A percentile compares a stretch with the other conserved stretches of the same genome.
phyloP scores from a whole-genome alignment of 64 coral and sea anemone genomes.

The Exaiptasia diaphana region DNA sequence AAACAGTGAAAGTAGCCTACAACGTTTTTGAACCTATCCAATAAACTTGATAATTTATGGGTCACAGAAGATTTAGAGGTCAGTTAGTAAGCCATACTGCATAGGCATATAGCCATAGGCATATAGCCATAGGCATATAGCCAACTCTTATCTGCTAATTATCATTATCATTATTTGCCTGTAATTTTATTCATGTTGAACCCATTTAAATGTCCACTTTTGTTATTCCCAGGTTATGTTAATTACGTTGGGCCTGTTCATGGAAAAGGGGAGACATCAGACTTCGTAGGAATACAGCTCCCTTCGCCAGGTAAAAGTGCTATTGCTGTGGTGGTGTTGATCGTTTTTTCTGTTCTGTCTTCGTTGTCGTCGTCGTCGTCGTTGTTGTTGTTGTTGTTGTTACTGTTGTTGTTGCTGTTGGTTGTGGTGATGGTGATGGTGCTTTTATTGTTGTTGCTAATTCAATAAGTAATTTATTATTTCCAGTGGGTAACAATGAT shows the following conservation, averaged over 20 bases:
- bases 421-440: too few species aligned
- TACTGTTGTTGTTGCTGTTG: too few species aligned
- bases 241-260: slow-evolving; percentile 7
- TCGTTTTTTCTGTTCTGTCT: neutral
- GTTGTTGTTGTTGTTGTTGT: neutral
- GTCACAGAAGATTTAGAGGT: too few species aligned
- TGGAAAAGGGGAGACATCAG: neutral
- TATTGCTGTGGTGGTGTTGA: neutral
- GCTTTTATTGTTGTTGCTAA: neutral
- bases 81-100: too few species aligned
- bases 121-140: too few species aligned
- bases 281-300: neutral
- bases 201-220: neutral
- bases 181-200: neutral
- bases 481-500: slow-evolving; percentile 9
- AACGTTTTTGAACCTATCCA: too few species aligned
- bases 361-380: neutral
- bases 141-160: too few species aligned
- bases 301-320: neutral
- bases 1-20: too few species aligned
- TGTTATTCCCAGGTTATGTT: neutral
- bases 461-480: neutral
- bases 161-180: too few species aligned
- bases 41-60: too few species aligned
- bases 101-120: too few species aligned